phyloP scores from a whole-genome alignment of 2,797 vertebrate species.

The Typhlichthys subterraneus region DNA sequence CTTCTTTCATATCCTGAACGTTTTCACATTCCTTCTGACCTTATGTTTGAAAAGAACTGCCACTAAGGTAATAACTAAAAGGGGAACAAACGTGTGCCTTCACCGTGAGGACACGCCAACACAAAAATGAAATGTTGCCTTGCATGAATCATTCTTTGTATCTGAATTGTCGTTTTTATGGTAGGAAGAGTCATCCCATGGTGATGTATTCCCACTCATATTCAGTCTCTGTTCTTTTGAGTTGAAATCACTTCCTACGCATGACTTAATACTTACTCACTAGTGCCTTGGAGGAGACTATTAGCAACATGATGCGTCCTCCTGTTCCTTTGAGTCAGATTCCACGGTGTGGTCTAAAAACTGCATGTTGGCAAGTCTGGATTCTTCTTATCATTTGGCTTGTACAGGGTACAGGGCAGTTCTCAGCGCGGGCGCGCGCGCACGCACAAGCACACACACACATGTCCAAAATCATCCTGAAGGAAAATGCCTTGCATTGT shows the following conservation, averaged over 20 bases:
- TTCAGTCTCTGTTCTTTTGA: background rate
- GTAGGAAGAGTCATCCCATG: slow-evolving; percentile 13
- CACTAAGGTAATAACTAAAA: background rate
- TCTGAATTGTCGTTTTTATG: background rate
- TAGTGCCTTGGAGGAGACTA: background rate
- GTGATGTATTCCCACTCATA: slow-evolving; percentile 8
- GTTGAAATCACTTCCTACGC: slow-evolving; percentile 25
- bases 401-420: background rate
- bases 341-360: background rate
- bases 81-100: background rate
- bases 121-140: background rate
- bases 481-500: background rate
- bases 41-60: too few species aligned
- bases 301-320: slow-evolving; percentile 5
- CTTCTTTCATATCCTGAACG: too few species aligned
- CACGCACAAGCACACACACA: too few species aligned
- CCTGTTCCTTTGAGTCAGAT: background rate
- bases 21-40: too few species aligned
- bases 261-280: slow-evolving; percentile 4
- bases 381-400: background rate
- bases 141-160: slow-evolving; percentile 7
- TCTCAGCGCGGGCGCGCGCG: too few species aligned
- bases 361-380: background rate
- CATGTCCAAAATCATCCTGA: background rate
- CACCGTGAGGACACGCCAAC: background rate